phyloP scores from a whole-genome alignment of 2,888 invertebrate species.

The Dicyrtomina minuta region DNA sequence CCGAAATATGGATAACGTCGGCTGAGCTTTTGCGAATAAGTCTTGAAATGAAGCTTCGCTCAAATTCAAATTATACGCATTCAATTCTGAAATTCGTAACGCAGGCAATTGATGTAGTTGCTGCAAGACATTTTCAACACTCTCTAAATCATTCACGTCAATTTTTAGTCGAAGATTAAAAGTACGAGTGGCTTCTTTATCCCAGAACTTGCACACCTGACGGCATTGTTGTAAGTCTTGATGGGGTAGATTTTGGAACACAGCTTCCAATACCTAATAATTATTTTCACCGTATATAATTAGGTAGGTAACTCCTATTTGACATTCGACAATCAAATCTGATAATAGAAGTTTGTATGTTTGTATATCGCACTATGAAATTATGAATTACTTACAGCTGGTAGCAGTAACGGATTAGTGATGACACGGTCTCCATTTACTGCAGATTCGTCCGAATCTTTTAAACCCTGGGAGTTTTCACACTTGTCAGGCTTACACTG shows the following conservation, averaged over 20 bases:
- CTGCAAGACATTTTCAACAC: background rate
- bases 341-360: background rate
- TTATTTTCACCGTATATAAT: background rate
- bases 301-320: background rate
- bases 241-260: background rate
- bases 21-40: background rate
- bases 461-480: no score
- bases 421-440: background rate
- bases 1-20: background rate
- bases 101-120: background rate
- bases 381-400: background rate
- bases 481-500: no score
- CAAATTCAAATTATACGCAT: background rate
- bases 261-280: conserved; percentile 11
- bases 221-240: conserved; percentile 5
- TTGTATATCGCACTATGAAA: no score
- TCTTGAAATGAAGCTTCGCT: background rate
- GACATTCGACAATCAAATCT: background rate
- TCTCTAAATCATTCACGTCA: background rate
- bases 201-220: conserved; percentile 7
- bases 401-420: background rate
- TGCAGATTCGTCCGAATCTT: no score
- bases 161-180: conserved; percentile 2
- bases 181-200: conserved; percentile 10
- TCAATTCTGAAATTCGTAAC: conserved; percentile 9